Conservation (phyloP, 2,113 vertebrate genomes). For the Platycercus adscitus region DNA sequence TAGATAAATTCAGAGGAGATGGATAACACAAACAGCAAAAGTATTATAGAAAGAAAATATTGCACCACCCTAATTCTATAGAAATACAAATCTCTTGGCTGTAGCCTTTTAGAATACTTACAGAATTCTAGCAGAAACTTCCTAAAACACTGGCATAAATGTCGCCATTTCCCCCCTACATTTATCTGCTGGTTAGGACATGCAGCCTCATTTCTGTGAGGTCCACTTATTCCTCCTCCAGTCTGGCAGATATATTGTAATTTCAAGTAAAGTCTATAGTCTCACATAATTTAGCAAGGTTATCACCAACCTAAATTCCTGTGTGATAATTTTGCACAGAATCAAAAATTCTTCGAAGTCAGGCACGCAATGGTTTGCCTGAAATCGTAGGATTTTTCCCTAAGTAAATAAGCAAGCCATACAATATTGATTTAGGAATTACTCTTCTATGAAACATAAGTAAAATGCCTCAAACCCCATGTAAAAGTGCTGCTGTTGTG, state of each 20-base stretch:
- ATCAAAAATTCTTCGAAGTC: neutral
- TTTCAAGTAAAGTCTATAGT: neutral
- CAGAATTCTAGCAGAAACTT: neutral
- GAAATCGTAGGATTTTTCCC: neutral
- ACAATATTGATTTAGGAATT: neutral
- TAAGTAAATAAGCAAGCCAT: neutral
- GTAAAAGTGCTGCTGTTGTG: neutral
- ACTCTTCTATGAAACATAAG: neutral
- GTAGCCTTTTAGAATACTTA: neutral
- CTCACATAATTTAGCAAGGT: neutral
- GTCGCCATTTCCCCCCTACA: accelerated
- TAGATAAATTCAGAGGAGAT: neutral
- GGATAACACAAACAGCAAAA: neutral
- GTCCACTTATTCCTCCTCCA: neutral
- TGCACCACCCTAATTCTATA: neutral
- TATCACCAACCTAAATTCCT: neutral
- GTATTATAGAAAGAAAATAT: neutral
- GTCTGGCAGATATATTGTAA: accelerated
- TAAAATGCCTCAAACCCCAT: neutral
- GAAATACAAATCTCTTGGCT: neutral
- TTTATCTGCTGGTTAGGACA: neutral
- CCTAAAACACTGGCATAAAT: neutral
- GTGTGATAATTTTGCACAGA: neutral
- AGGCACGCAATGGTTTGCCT: neutral
- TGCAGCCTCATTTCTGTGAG: neutral